A percentile compares a stretch with the other conserved stretches of the same genome.
Conservation (phyloP, 2,113 vertebrate species). For the Microcebus tavaratra region DNA sequence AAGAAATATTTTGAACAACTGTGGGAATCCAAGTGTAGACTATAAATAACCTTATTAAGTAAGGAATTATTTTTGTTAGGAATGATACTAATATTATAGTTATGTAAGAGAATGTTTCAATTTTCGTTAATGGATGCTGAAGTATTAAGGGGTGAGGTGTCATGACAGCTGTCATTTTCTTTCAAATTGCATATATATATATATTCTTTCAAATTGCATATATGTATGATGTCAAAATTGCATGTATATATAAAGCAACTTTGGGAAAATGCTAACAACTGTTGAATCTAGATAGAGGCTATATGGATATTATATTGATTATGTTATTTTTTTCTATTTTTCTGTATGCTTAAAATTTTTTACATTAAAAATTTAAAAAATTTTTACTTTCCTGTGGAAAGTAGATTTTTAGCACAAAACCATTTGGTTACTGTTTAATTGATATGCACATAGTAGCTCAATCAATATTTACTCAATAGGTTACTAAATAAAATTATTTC, state of each 20-base stretch:
- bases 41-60: neutral
- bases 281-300: neutral
- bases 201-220: neutral
- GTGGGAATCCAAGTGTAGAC: neutral
- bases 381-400: neutral
- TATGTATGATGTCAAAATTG: neutral
- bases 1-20: neutral
- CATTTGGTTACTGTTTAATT: neutral
- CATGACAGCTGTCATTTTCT: neutral
- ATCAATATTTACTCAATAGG: neutral
- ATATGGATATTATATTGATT: neutral
- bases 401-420: neutral
- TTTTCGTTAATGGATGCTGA: neutral
- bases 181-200: neutral
- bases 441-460: neutral
- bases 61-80: neutral
- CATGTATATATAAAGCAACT: neutral
- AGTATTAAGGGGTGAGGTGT: neutral
- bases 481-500: conserved; percentile 22
- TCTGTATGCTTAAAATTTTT: neutral
- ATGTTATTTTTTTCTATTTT: neutral
- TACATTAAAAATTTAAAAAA: neutral
- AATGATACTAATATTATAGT: neutral
- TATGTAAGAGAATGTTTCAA: neutral
- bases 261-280: neutral